Evolutionary conservation across 2,888 invertebrate species (phyloP).

Genomic region (Galerucella nymphaeae): DNA sequence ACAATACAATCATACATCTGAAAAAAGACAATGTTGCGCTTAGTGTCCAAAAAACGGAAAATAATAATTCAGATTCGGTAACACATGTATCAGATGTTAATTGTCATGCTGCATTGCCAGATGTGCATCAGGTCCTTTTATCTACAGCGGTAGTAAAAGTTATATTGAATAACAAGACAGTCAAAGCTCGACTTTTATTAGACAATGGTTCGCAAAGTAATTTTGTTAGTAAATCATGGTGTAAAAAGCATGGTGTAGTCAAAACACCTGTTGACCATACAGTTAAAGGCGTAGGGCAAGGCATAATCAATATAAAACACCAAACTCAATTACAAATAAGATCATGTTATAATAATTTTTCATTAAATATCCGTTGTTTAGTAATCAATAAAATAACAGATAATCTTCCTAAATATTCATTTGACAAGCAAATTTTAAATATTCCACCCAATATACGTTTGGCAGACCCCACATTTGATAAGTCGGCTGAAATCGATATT

Average conservation of each 20-base stretch:
- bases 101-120: slow-evolving; percentile 6
- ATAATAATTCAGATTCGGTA: too few species aligned
- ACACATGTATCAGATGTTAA: too few species aligned
- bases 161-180: neutral
- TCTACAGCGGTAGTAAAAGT: slow-evolving; percentile 20
- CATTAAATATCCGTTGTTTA: neutral
- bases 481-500: neutral
- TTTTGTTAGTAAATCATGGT: slow-evolving; percentile 17
- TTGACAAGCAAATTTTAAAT: neutral
- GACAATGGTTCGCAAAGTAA: slow-evolving; percentile 29
- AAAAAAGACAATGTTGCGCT: too few species aligned
- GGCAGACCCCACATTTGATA: neutral
- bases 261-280: slow-evolving; percentile 12
- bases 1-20: too few species aligned
- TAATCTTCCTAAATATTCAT: neutral
- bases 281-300: slow-evolving; percentile 13
- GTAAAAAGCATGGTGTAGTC: slow-evolving; percentile 10
- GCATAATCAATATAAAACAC: neutral
- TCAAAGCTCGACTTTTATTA: neutral
- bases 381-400: neutral
- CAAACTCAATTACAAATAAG: too few species aligned
- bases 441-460: too few species aligned
- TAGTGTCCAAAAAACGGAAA: too few species aligned
- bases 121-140: slow-evolving; percentile 18
- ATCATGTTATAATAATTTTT: neutral